These are phyloP conservation scores for Minunthozetes semirufus DNA, from an alignment of 2,888 invertebrate genomes.

Conservation along the genomic window DNA sequence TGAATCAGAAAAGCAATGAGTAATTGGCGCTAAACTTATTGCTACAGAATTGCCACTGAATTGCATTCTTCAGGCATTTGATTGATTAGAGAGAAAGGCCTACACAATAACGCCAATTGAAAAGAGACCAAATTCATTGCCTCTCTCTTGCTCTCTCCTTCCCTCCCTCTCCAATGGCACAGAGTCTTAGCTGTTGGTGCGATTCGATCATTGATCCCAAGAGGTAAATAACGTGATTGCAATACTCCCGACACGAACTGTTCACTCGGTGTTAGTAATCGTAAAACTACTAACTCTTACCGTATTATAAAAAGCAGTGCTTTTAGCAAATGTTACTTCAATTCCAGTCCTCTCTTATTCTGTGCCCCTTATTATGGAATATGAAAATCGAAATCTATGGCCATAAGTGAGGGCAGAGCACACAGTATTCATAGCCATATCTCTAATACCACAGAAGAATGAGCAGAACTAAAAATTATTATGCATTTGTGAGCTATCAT, in stretches of 20 bases:
- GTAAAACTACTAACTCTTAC: constrained; percentile 16
- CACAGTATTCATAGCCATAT: too few species aligned
- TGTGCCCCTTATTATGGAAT: not conserved
- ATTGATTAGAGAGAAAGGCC: constrained; percentile 23
- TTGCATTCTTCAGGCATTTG: constrained; percentile 14
- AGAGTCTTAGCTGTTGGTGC: not conserved
- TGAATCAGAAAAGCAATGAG: not conserved
- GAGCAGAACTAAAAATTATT: too few species aligned
- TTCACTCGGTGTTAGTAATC: not conserved
- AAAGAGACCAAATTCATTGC: constrained; percentile 22
- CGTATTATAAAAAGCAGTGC: not conserved
- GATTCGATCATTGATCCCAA: constrained; percentile 29
- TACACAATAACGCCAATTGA: constrained; percentile 27
- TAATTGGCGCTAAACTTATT: constrained; percentile 28
- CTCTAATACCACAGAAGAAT: too few species aligned
- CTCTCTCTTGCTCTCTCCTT: constrained; percentile 4
- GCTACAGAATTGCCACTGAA: constrained; percentile 11
- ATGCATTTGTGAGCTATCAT: too few species aligned
- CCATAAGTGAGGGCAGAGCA: not conserved
- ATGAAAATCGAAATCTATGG: not conserved
- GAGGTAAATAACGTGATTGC: constrained; percentile 30
- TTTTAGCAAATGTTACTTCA: constrained; percentile 8
- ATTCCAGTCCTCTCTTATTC: not conserved
- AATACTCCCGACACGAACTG: constrained; percentile 20
- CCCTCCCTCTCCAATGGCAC: not conserved